A percentile compares a stretch with the other conserved stretches of the same genome.
Evolutionary conservation across 2,888 invertebrate genomes (phyloP).

Genomic region (Barypeithes pellucidus): DNA sequence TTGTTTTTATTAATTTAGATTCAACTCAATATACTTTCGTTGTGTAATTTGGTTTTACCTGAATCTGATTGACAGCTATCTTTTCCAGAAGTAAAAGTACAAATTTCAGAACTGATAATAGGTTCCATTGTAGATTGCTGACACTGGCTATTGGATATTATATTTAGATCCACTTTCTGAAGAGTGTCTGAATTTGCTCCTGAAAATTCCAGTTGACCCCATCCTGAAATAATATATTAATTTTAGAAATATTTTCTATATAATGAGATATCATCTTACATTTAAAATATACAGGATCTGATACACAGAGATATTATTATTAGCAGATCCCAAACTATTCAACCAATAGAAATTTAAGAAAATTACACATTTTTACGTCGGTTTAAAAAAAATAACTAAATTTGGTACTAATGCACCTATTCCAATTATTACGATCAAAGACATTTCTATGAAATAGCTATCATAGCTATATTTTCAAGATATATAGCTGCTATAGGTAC

Average conservation of each 20-base stretch:
- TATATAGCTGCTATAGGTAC: no score
- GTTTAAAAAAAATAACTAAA: no score
- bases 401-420: no score
- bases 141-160: slow-evolving; percentile 72
- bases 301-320: no score
- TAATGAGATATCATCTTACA: no score
- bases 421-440: no score
- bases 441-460: no score
- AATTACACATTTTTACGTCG: no score
- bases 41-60: slow-evolving; percentile 49
- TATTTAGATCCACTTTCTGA: slow-evolving; percentile 73
- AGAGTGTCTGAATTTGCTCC: slow-evolving; percentile 72
- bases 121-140: slow-evolving; percentile 56
- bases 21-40: background rate
- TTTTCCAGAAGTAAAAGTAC: slow-evolving; percentile 60
- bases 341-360: no score
- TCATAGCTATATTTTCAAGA: no score
- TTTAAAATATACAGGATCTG: no score
- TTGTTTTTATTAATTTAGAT: background rate
- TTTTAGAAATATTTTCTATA: background rate
- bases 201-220: slow-evolving; percentile 74
- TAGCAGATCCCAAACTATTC: no score
- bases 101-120: slow-evolving; percentile 62
- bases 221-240: slow-evolving; percentile 71
- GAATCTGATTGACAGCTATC: slow-evolving; percentile 64